Percentiles rank a stretch among this genome's conserved stretches.
These are phyloP conservation scores for Ornithorhynchus anatinus DNA, from an alignment of 2,113 vertebrate genomes.

Conservation along the genomic window DNA sequence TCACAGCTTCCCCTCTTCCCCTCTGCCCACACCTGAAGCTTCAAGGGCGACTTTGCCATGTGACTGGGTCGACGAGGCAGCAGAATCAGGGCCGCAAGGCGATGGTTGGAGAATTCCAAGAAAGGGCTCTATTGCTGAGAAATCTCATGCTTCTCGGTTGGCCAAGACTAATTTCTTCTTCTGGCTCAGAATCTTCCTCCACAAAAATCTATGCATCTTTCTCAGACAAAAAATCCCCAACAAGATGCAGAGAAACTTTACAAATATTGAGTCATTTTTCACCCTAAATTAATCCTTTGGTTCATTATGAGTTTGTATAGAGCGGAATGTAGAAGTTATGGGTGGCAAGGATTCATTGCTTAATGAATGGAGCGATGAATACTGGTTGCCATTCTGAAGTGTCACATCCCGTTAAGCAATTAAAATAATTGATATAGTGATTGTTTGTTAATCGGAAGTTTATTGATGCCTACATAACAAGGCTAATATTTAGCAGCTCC, in stretches of 20 bases:
- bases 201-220: neutral
- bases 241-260: neutral
- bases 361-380: conserved; percentile 1
- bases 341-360: conserved; percentile 37
- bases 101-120: neutral
- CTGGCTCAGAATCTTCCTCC: neutral
- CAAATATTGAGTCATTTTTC: conserved; percentile 3
- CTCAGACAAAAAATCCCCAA: neutral
- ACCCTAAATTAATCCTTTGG: neutral
- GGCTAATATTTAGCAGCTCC: conserved; percentile 60
- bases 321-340: conserved; percentile 1
- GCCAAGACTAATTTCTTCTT: neutral
- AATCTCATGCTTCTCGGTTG: neutral
- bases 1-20: too few relatives aligned
- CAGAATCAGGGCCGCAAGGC: too few relatives aligned
- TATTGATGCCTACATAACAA: conserved; percentile 49
- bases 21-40: too few relatives aligned
- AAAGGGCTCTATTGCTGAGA: neutral
- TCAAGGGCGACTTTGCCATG: too few relatives aligned
- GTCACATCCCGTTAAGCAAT: conserved; percentile 50
- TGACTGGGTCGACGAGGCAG: too few relatives aligned
- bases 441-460: conserved; percentile 51
- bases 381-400: too few relatives aligned
- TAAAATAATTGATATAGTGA: conserved; percentile 36
- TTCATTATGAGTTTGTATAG: conserved; percentile 10